A percentile compares a stretch with the other conserved stretches of the same genome.
These are phyloP conservation scores for Ectropis crepuscularia DNA, from an alignment of 2,888 invertebrate species.

Conservation along the genomic window DNA sequence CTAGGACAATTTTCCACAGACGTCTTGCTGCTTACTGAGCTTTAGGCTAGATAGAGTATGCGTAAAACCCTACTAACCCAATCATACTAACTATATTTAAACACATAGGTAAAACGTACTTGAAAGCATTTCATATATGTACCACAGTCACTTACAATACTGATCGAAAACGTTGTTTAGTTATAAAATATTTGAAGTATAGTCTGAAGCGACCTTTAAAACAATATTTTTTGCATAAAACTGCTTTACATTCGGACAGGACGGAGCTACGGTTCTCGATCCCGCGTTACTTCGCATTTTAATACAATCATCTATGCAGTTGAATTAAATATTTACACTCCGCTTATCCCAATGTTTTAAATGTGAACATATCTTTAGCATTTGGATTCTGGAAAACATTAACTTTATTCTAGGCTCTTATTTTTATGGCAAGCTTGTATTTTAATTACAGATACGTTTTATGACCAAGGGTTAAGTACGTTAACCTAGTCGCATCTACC, in stretches of 20 bases:
- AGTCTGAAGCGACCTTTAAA: constrained; percentile 39
- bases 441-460: constrained; percentile 42
- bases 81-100: too few relatives aligned
- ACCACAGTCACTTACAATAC: neutral
- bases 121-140: too few relatives aligned
- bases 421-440: constrained; percentile 22
- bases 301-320: constrained; percentile 55
- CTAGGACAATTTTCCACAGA: too few relatives aligned
- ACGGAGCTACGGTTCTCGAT: constrained; percentile 45
- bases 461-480: constrained; percentile 36
- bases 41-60: too few relatives aligned
- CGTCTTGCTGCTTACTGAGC: too few relatives aligned
- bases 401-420: constrained; percentile 15
- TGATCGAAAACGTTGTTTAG: neutral
- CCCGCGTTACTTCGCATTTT: constrained; percentile 64
- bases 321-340: constrained; percentile 41
- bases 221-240: constrained; percentile 72
- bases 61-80: too few relatives aligned
- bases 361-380: constrained; percentile 34
- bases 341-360: constrained; percentile 43
- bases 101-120: too few relatives aligned
- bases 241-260: constrained; percentile 63
- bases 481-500: constrained; percentile 23
- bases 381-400: constrained; percentile 23
- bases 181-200: neutral